Base-by-base conservation (phyloP, 2,888 invertebrate genomes). In the Scaptomyza caliginosa region DNA sequence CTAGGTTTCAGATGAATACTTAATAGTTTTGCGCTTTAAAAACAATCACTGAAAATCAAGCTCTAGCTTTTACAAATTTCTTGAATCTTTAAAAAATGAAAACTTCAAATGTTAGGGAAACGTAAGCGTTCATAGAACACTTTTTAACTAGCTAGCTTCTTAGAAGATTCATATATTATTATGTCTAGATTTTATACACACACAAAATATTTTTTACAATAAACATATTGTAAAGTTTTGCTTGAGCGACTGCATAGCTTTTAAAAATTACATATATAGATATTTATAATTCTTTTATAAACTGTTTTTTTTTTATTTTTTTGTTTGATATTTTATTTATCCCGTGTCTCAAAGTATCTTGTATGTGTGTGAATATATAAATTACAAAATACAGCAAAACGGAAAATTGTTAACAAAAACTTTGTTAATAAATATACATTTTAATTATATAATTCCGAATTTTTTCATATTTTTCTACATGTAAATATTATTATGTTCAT, bases 321-420 rank as follows among this genome's bases (percentile, higher is more conserved):
- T 11, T 28, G 0, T 2, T n/a, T n/a, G n/a, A n/a, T n/a, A n/a
- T n/a, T n/a, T n/a, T n/a, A n/a, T n/a, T n/a, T 67, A 74, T 86
- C 86, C 88, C 81, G 86, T 89, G 87, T 89, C 89, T 89, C 91
- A 91, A 91, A 91, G 91, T 91, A 91, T 91, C 91, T 91, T 91
- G 91, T 91, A 90, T 91, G 91, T 91, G 91, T 91, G 91, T 91
- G 89, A 89, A 90, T 88, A 88, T 88, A 88, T 66, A 81, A 81
- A 86, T 77, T 83, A 77, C 58, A 42, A 68, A 77, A 63, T 70
- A 60, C 57, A 63, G 63, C 67, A 71, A 80, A 80, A 79, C 58
- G 76, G 62, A 75, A 77, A 68, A 40, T 57, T 49, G 26, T 55
- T 51, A 51, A 51, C 42, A n/a, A 54, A 67, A 75, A 51, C 34